Conservation (phyloP, 2,797 vertebrate species). For the Pseudotriccus pelzelni region DNA sequence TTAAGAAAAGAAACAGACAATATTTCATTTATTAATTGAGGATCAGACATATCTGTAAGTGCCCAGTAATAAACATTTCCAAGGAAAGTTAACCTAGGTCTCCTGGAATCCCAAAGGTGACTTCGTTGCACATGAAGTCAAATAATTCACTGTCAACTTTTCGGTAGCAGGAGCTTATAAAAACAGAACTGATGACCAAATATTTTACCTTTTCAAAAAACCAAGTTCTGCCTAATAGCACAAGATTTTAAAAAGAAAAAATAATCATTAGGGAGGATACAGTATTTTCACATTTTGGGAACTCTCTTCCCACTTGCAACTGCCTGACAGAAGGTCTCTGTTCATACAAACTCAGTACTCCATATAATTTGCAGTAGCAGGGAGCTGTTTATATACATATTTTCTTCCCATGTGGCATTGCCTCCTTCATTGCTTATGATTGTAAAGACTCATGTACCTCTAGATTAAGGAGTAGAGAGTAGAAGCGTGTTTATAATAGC, state of each 20-base stretch:
- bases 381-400: slow-evolving; percentile 42
- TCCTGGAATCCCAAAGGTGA: slow-evolving; percentile 79
- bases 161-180: slow-evolving; percentile 23
- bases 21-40: slow-evolving; percentile 81
- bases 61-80: slow-evolving; percentile 76
- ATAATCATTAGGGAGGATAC: neutral
- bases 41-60: slow-evolving; percentile 63
- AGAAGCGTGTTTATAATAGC: slow-evolving; percentile 27
- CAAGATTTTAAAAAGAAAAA: neutral
- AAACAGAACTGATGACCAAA: slow-evolving; percentile 14
- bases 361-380: slow-evolving; percentile 48
- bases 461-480: slow-evolving; percentile 34
- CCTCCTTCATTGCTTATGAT: slow-evolving; percentile 17
- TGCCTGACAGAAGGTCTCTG: slow-evolving; percentile 51
- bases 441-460: slow-evolving; percentile 13
- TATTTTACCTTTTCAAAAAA: neutral
- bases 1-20: slow-evolving; percentile 75
- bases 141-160: slow-evolving; percentile 45
- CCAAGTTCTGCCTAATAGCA: neutral
- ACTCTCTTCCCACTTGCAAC: slow-evolving; percentile 35
- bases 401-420: slow-evolving; percentile 44
- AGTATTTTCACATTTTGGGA: slow-evolving; percentile 33
- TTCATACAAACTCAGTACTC: slow-evolving; percentile 17
- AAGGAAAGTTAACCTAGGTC: slow-evolving; percentile 74
- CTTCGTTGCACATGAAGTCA: slow-evolving; percentile 70